A percentile compares a stretch with the other conserved stretches of the same genome.
Evolutionary conservation across 2,113 vertebrate genomes (phyloP).

Genomic region (Erythrolamprus reginae): DNA sequence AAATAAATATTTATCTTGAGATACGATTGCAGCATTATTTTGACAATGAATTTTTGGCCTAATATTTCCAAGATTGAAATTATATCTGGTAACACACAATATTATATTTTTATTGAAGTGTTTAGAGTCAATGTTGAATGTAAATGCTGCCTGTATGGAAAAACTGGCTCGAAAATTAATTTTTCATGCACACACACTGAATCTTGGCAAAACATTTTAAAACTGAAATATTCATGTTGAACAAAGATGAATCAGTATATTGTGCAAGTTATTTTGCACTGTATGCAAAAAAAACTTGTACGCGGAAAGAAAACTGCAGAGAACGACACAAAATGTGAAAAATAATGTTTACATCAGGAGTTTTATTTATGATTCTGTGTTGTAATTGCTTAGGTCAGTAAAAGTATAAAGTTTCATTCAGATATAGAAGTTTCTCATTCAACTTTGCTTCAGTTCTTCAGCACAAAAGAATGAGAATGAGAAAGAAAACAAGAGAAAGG

Average conservation of each 20-base stretch:
- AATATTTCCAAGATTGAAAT: background rate
- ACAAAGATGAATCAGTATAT: background rate
- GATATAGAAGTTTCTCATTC: background rate
- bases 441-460: background rate
- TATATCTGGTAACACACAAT: background rate
- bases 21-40: background rate
- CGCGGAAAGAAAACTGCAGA: background rate
- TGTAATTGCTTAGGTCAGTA: background rate
- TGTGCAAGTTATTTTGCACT: background rate
- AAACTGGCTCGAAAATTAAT: background rate
- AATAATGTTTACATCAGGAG: background rate
- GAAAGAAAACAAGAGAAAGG: background rate
- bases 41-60: background rate
- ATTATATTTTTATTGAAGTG: background rate
- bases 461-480: background rate
- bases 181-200: background rate
- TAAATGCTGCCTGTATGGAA: background rate
- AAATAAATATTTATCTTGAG: background rate
- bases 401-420: background rate
- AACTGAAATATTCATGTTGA: background rate
- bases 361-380: background rate
- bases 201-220: background rate
- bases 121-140: background rate
- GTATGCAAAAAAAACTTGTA: background rate
- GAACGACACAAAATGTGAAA: background rate